Percentiles rank a stretch among this genome's conserved stretches.
Evolutionary conservation across 2,888 invertebrate species (phyloP).

Genomic region (Netelia inedita): DNA sequence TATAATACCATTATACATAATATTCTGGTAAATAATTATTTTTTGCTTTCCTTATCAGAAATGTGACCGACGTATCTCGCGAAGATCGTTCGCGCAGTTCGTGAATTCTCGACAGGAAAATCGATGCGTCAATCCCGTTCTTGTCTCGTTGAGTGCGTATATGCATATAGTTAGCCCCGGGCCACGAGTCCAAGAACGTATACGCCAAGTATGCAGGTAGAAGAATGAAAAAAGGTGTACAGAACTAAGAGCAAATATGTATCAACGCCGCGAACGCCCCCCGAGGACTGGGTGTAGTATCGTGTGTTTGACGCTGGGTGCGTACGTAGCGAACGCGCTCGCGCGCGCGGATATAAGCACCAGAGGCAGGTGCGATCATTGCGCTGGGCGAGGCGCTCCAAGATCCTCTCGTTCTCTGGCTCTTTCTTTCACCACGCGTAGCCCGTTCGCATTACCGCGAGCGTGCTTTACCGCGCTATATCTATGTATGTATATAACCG

Average conservation of each 20-base stretch:
- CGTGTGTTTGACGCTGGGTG: slow-evolving; percentile 62
- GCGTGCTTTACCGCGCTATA: slow-evolving; percentile 82
- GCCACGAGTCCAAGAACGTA: slow-evolving; percentile 31
- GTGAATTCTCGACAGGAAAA: slow-evolving; percentile 45
- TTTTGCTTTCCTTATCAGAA: neutral
- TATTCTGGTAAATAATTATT: neutral
- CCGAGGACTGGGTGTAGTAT: slow-evolving; percentile 65
- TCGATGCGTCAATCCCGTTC: slow-evolving; percentile 30
- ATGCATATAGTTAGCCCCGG: slow-evolving; percentile 39
- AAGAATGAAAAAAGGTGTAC: slow-evolving; percentile 17
- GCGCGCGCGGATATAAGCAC: slow-evolving; percentile 50
- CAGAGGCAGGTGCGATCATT: slow-evolving; percentile 64
- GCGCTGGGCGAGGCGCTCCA: slow-evolving; percentile 62
- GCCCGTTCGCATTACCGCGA: slow-evolving; percentile 81
- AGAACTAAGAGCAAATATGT: slow-evolving; percentile 72
- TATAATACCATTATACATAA: too few species aligned
- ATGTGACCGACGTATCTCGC: slow-evolving; percentile 1
- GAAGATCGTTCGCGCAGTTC: slow-evolving; percentile 15
- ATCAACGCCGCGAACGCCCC: slow-evolving; percentile 70
- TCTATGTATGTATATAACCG: neutral
- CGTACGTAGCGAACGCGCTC: slow-evolving; percentile 15
- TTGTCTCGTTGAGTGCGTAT: slow-evolving; percentile 18
- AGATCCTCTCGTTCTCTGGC: slow-evolving; percentile 50
- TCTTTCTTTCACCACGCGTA: slow-evolving; percentile 62
- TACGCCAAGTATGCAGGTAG: neutral